Percentiles rank a stretch among this genome's conserved stretches.
phyloP scores from a whole-genome alignment of 1,140 invertebrate genomes.

The Zelostemma sp. region DNA sequence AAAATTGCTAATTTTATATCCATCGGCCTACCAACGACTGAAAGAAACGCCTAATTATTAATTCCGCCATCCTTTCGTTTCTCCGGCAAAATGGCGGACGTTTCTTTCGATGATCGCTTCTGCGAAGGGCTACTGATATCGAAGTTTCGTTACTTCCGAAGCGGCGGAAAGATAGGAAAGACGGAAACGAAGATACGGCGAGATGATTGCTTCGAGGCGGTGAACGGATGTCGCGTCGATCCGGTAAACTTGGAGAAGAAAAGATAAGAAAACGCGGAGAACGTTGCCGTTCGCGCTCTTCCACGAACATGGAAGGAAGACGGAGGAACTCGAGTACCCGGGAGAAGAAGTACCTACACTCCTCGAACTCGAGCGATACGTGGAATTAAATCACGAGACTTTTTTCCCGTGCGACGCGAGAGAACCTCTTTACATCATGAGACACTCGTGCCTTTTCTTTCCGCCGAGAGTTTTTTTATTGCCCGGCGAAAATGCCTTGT shows the following conservation, averaged over 20 bases:
- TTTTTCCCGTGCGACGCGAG: not conserved
- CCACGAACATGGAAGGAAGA: slow-evolving; percentile 21
- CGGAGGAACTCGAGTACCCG: not conserved
- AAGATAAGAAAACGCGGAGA: slow-evolving; percentile 28
- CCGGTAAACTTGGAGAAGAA: slow-evolving; percentile 5
- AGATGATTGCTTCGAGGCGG: not conserved
- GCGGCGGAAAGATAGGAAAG: not conserved
- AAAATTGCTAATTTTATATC: slow-evolving; percentile 69
- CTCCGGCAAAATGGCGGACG: slow-evolving; percentile 51
- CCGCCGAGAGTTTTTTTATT: not conserved
- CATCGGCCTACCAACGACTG: slow-evolving; percentile 8
- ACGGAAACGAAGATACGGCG: slow-evolving; percentile 8
- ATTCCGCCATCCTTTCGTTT: slow-evolving; percentile 57
- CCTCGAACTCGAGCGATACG: slow-evolving; percentile 48
- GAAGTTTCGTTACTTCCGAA: not conserved
- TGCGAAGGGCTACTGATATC: slow-evolving; percentile 28
- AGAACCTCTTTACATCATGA: slow-evolving; percentile 1
- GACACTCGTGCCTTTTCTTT: slow-evolving; percentile 20
- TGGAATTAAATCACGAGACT: slow-evolving; percentile 31
- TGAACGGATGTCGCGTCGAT: not conserved
- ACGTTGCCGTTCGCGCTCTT: slow-evolving; percentile 20
- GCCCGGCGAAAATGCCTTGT: not conserved
- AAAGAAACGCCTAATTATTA: slow-evolving; percentile 61
- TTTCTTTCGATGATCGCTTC: slow-evolving; percentile 29
- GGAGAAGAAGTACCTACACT: slow-evolving; percentile 1